These are phyloP conservation scores for Gephyroberyx darwinii DNA, from an alignment of 2,797 vertebrate species.

Conservation along the genomic window DNA sequence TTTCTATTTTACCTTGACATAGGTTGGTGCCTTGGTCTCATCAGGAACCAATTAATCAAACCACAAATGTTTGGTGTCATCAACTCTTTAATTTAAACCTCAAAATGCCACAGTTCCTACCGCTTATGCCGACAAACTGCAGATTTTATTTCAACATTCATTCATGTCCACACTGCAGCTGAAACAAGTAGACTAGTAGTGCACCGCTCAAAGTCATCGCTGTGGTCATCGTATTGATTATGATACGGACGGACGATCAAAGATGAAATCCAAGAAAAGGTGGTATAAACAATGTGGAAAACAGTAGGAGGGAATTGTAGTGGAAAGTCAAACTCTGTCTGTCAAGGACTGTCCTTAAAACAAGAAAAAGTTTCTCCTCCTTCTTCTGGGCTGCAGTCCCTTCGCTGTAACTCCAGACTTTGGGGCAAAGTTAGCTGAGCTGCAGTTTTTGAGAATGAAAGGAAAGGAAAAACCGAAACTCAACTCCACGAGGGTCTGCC, in stretches of 20 bases:
- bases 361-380: conserved; percentile 55
- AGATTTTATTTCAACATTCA: not conserved
- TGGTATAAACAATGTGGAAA: conserved; percentile 4
- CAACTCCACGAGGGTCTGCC: conserved; percentile 80
- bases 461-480: conserved; percentile 79
- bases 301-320: conserved; percentile 19
- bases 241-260: too few species aligned
- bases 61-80: not conserved
- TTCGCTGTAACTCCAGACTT: conserved; percentile 76
- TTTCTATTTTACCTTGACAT: not conserved
- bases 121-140: not conserved
- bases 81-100: not conserved
- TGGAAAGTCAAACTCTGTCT: conserved; percentile 54
- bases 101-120: not conserved
- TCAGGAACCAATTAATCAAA: not conserved
- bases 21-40: not conserved
- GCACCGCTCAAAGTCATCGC: not conserved
- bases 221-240: not conserved
- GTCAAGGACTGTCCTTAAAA: conserved; percentile 74
- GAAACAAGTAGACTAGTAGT: not conserved
- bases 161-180: not conserved
- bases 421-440: conserved; percentile 79
- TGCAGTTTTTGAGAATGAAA: conserved; percentile 84
- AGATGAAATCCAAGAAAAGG: not conserved
- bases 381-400: conserved; percentile 58